Evolutionary conservation across 2,888 invertebrate genomes (phyloP).

Genomic region (Heliconius ismenius): DNA sequence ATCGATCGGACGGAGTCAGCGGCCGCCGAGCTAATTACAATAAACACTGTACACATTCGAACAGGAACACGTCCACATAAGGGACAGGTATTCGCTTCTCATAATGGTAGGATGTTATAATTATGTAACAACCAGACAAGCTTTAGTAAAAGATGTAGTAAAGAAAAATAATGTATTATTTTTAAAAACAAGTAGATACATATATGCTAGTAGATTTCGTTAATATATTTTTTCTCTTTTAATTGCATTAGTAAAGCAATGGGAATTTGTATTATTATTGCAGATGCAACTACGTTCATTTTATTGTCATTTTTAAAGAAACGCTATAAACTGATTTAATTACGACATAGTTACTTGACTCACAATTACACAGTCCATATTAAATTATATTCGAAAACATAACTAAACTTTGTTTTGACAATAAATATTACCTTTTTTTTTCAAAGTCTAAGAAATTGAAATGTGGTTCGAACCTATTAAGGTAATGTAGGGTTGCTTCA

Average conservation of each 20-base stretch:
- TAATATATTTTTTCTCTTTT: background rate
- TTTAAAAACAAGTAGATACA: background rate
- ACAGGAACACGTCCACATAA: constrained; percentile 59
- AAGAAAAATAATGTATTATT: background rate
- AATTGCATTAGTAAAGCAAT: background rate
- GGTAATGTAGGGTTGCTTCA: constrained; percentile 76
- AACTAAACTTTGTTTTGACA: background rate
- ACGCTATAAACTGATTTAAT: constrained; percentile 16
- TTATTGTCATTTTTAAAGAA: constrained; percentile 36
- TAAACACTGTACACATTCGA: constrained; percentile 73
- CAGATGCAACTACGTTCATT: constrained; percentile 10
- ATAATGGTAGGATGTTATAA: constrained; percentile 52
- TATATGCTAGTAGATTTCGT: background rate
- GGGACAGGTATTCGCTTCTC: constrained; percentile 58
- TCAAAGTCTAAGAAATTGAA: constrained; percentile 77
- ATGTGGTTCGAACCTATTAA: constrained; percentile 76
- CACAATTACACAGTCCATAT: background rate
- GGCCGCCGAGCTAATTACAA: constrained; percentile 71
- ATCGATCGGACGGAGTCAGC: constrained; percentile 60
- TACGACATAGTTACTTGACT: background rate
- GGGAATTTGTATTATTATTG: constrained; percentile 10
- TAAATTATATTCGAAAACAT: background rate
- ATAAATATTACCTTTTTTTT: constrained; percentile 58
- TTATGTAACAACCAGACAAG: constrained; percentile 61
- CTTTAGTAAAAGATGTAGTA: background rate